These are phyloP conservation scores for Ariopsis seemanni DNA, from an alignment of 2,113 vertebrate species.

Conservation along the genomic window DNA sequence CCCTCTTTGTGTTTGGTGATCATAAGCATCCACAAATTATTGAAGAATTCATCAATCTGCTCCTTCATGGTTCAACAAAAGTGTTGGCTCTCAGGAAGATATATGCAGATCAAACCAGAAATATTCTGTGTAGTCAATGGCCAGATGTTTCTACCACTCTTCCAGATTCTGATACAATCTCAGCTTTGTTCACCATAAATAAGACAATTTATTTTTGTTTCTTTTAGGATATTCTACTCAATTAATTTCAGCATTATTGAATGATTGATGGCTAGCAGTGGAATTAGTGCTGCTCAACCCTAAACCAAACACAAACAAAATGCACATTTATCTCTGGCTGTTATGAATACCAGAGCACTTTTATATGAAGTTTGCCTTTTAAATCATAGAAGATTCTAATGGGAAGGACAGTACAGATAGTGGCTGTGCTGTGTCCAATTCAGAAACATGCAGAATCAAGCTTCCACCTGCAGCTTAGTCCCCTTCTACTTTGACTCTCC, in stretches of 20 bases:
- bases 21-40: slow-evolving; percentile 76
- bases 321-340: slow-evolving; percentile 14
- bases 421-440: slow-evolving; percentile 44
- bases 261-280: neutral
- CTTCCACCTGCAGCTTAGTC: slow-evolving; percentile 52
- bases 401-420: slow-evolving; percentile 21
- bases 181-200: neutral
- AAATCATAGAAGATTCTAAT: slow-evolving; percentile 34
- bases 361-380: slow-evolving; percentile 42
- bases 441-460: slow-evolving; percentile 30
- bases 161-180: neutral
- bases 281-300: neutral
- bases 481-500: slow-evolving; percentile 40
- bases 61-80: slow-evolving; percentile 66
- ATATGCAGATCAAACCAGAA: slow-evolving; percentile 27
- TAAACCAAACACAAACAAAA: neutral
- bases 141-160: neutral
- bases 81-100: neutral
- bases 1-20: slow-evolving; percentile 83
- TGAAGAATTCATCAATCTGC: slow-evolving; percentile 79
- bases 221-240: neutral
- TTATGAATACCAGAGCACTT: slow-evolving; percentile 32
- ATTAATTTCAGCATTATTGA: neutral
- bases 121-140: slow-evolving; percentile 1
- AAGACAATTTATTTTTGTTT: neutral